Evolutionary conservation across 2,888 invertebrate genomes (phyloP), one percentile per base, ranked within the genome.

Genomic region (Lepidocyrtinus sp.): DNA sequence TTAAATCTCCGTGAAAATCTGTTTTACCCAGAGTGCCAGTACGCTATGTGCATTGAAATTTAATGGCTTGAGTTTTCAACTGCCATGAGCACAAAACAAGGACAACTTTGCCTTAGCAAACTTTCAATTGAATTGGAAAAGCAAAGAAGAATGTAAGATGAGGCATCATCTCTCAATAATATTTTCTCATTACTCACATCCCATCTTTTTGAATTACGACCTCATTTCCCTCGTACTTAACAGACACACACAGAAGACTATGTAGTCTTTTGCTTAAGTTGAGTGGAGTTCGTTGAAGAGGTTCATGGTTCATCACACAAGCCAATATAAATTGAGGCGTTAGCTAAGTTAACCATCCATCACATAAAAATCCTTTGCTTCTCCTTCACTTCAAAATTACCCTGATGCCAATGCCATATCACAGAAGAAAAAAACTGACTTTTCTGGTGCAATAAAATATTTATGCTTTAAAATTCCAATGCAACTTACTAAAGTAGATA

Each of bases 321-420:
- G 50, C 15, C 50, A 50, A 50, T 50, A 50, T 50, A 50, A 50
- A 50, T 50, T 50, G 50, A 50, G 50, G 50, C 50, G 50, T 50
- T 50, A 50, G 50, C 50, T 50, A 17, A 50, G 50, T 50, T 50
- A 50, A 50, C 50, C 50, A 50, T 50, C 50, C 50, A 50, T 50
- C 50, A 50, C 50, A 2, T 1, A 50, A 1, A 50, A 12, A 50
- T n/a, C n/a, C n/a, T n/a, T n/a, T n/a, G 12, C 36, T 36, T 12
- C 5, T 7, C 12, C 36, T 36, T 36, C 36, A 36, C 36, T 36
- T 36, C 36, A 17, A 50, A 50, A n/a, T 36, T 36, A 36, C 36
- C 36, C 5, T 36, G 36, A n/a, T 36, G 36, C 36, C n/a, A 36
- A 36, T 36, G 36, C 36, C n/a, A n/a, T 36, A 36, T 36, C 36